Conservation (phyloP, 2,888 invertebrate genomes). For the Pasiphila rectangulata region DNA sequence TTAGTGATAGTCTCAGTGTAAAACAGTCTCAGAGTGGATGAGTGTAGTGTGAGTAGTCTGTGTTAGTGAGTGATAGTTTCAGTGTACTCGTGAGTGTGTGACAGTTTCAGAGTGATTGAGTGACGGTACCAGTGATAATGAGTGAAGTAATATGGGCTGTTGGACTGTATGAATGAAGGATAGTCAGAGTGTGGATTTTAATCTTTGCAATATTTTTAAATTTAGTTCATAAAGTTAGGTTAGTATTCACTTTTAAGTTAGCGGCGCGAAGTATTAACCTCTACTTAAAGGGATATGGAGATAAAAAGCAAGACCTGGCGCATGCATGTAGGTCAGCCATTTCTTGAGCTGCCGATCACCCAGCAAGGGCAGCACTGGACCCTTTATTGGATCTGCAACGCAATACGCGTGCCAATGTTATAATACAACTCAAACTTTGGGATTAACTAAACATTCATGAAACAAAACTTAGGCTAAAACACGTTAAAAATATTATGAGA, state of each 20-base stretch:
- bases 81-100: no score
- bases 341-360: constrained; percentile 74
- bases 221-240: no score
- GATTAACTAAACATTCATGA: neutral
- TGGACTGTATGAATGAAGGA: no score
- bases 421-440: neutral
- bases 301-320: constrained; percentile 76
- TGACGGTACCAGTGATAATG: no score
- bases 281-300: constrained; percentile 42
- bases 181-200: no score
- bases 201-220: no score
- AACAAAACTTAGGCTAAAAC: neutral
- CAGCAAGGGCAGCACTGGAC: constrained; percentile 67
- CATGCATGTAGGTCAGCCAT: constrained; percentile 80
- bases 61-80: no score
- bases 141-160: no score
- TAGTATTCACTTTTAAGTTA: neutral
- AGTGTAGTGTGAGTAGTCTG: no score
- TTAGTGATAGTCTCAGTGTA: no score
- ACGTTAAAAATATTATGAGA: neutral
- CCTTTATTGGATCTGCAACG: constrained; percentile 73
- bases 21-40: no score
- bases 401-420: constrained; percentile 50
- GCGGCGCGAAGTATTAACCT: neutral
- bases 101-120: no score